Percentiles rank a stretch among this genome's conserved stretches.
phyloP scores from a whole-genome alignment of 2,888 invertebrate species.

The Lasioglossum figueresi region DNA sequence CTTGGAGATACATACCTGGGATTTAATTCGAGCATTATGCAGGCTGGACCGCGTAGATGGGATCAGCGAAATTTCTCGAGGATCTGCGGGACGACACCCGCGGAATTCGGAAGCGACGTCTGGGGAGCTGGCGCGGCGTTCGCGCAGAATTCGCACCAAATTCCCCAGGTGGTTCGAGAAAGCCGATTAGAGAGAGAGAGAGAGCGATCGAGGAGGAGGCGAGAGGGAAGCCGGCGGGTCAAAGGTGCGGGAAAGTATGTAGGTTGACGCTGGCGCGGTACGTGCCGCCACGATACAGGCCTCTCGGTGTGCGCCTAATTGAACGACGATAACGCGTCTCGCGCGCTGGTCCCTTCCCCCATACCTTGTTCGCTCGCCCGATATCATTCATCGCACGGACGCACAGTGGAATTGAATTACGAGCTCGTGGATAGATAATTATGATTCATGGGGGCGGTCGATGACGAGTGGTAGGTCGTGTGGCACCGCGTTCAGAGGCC shows the following conservation, averaged over 20 bases:
- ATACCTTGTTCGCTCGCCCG: not conserved
- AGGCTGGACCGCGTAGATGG: not conserved
- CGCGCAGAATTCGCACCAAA: slow-evolving; percentile 17
- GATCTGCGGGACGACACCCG: not conserved
- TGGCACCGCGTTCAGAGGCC: not conserved
- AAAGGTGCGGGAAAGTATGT: slow-evolving; percentile 59
- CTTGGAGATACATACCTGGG: not conserved
- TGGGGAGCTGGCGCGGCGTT: not conserved
- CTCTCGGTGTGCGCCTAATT: slow-evolving; percentile 35
- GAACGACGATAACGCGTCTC: slow-evolving; percentile 40
- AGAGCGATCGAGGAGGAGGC: slow-evolving; percentile 16
- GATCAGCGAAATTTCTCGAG: slow-evolving; percentile 1
- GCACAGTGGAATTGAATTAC: slow-evolving; percentile 44
- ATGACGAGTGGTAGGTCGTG: not conserved
- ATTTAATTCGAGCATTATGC: slow-evolving; percentile 5
- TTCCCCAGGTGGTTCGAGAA: slow-evolving; percentile 23
- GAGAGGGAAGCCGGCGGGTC: slow-evolving; percentile 38
- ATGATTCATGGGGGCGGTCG: slow-evolving; percentile 44
- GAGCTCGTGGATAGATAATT: slow-evolving; percentile 32
- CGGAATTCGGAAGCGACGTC: not conserved
- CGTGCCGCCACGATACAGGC: slow-evolving; percentile 1
- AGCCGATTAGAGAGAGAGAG: slow-evolving; percentile 36
- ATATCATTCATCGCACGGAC: slow-evolving; percentile 38
- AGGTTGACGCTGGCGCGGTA: slow-evolving; percentile 19
- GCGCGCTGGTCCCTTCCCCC: not conserved